Evolutionary conservation across 2,888 invertebrate genomes (phyloP).

Genomic region (Zaprionus bogoriensis): DNA sequence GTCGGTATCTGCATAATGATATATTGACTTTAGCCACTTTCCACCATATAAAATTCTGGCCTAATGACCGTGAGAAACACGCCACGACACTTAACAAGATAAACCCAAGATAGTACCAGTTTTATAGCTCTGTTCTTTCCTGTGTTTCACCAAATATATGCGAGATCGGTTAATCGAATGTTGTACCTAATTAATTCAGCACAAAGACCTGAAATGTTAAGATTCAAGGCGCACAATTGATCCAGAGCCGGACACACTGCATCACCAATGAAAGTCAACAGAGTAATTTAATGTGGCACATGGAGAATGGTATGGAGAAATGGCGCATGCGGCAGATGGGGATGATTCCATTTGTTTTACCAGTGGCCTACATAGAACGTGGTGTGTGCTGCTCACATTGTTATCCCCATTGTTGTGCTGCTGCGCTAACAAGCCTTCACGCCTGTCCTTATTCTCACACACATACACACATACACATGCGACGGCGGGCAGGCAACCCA

Average conservation of each 20-base stretch:
- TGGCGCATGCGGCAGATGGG: not conserved
- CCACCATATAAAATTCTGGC: constrained; percentile 10
- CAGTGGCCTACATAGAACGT: constrained; percentile 23
- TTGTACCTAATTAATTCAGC: constrained; percentile 4
- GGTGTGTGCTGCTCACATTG: constrained; percentile 18
- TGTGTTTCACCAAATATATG: constrained; percentile 2
- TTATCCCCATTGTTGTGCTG: constrained; percentile 28
- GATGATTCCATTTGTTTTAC: constrained; percentile 18
- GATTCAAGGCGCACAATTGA: too few species aligned
- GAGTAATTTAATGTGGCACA: constrained; percentile 26
- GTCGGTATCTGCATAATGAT: constrained; percentile 55
- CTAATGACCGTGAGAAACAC: constrained; percentile 34
- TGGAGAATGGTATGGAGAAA: constrained; percentile 12
- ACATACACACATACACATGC: constrained; percentile 9
- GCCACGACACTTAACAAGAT: constrained; percentile 38
- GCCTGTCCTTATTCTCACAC: not conserved
- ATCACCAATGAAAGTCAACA: constrained; percentile 19
- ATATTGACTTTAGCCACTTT: constrained; percentile 55
- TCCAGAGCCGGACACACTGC: constrained; percentile 27
- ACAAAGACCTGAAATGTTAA: not conserved
- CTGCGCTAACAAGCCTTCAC: constrained; percentile 52
- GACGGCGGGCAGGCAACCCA: constrained; percentile 25
- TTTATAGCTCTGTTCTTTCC: constrained; percentile 10
- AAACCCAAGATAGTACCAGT: constrained; percentile 20
- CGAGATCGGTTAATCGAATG: not conserved